phyloP scores from a whole-genome alignment of 2,113 vertebrate genomes.

The Lathamus discolor region DNA sequence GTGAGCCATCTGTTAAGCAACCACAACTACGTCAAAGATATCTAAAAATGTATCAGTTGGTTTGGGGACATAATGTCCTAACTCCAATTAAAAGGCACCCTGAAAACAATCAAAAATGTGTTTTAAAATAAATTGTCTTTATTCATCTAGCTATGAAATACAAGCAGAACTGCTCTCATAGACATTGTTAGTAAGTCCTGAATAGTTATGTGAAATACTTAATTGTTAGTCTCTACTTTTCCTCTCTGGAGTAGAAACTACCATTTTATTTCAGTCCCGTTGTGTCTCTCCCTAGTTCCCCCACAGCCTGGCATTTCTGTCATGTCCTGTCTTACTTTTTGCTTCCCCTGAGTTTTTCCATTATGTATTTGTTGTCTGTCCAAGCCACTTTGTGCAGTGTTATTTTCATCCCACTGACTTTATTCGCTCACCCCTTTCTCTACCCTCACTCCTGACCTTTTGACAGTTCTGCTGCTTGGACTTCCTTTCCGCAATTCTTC shows the following conservation, averaged over 20 bases:
- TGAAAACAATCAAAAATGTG: neutral
- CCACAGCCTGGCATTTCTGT: neutral
- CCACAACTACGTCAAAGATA: constrained; percentile 36
- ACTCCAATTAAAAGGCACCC: constrained; percentile 20
- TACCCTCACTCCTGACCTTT: neutral
- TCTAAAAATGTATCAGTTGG: constrained; percentile 41
- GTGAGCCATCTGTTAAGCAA: constrained; percentile 49
- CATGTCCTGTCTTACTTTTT: neutral
- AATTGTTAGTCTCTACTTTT: neutral
- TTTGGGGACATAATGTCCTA: constrained; percentile 45
- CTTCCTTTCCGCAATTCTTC: neutral
- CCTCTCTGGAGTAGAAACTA: neutral
- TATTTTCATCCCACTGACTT: neutral
- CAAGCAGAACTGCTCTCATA: neutral
- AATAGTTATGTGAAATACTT: neutral
- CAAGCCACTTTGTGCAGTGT: neutral
- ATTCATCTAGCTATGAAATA: neutral
- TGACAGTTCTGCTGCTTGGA: neutral
- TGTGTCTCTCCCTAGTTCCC: neutral
- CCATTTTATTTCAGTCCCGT: neutral
- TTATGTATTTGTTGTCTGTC: neutral
- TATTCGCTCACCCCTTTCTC: neutral
- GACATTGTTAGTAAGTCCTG: neutral
- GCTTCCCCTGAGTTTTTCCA: neutral
- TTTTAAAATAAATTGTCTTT: neutral